Conservation (phyloP, 2,113 vertebrate species). For the Coryphaenoides rupestris region DNA sequence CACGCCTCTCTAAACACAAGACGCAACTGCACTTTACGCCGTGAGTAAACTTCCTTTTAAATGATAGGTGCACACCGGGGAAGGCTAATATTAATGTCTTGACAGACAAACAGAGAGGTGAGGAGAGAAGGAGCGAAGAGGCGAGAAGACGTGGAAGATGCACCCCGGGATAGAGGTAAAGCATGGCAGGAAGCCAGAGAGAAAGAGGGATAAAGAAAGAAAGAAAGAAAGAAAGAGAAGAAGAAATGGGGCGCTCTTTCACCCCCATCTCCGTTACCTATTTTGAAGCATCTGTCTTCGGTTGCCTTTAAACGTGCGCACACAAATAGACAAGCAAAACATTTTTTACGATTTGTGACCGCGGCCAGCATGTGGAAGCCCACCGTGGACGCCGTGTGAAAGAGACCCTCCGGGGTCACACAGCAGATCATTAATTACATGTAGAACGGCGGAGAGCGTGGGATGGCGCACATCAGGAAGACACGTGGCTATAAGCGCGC, state of each 20-base stretch:
- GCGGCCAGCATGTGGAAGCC: slow-evolving; percentile 34
- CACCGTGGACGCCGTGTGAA: slow-evolving; percentile 49
- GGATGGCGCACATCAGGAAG: slow-evolving; percentile 42
- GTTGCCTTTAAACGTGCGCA: slow-evolving; percentile 37
- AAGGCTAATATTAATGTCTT: not conserved
- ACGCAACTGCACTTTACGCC: slow-evolving; percentile 16
- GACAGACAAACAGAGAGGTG: slow-evolving; percentile 8
- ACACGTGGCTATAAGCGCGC: slow-evolving; percentile 39
- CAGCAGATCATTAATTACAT: slow-evolving; percentile 76
- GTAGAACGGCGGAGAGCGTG: slow-evolving; percentile 54
- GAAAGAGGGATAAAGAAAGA: not conserved
- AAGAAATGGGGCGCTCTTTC: slow-evolving; percentile 23
- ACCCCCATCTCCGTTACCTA: slow-evolving; percentile 50
- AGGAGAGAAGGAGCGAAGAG: slow-evolving; percentile 5
- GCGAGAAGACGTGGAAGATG: not conserved
- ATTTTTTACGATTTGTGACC: slow-evolving; percentile 36
- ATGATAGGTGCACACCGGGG: slow-evolving; percentile 4
- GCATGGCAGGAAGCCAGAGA: slow-evolving; percentile 1
- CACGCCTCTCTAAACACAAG: slow-evolving; percentile 31
- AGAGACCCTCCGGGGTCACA: slow-evolving; percentile 57
- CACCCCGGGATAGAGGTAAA: not conserved
- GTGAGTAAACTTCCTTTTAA: slow-evolving; percentile 36
- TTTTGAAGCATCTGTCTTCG: slow-evolving; percentile 58
- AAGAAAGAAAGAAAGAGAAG: slow-evolving; percentile 1
- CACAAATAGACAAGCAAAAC: slow-evolving; percentile 24